Evolutionary conservation across 2,888 invertebrate genomes (phyloP).

Genomic region (Limenitis camilla): DNA sequence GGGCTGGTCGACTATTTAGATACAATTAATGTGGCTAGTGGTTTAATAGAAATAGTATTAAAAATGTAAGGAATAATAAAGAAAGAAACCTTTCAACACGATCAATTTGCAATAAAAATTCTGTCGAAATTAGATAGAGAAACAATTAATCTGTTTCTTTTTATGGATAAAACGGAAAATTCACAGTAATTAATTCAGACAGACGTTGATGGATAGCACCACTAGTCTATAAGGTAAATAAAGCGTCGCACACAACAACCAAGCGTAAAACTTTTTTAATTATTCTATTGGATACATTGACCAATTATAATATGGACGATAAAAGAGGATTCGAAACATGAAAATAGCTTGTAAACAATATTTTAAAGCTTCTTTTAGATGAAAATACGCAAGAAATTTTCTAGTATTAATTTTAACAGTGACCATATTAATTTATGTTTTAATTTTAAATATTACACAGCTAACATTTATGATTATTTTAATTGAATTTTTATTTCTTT

Average conservation of each 20-base stretch:
- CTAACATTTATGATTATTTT: too few relatives aligned
- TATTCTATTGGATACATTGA: constrained; percentile 7
- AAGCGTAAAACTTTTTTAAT: constrained; percentile 19
- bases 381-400: too few relatives aligned
- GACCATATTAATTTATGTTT: too few relatives aligned
- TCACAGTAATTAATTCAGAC: constrained; percentile 43
- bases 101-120: constrained; percentile 8
- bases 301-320: neutral
- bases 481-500: too few relatives aligned
- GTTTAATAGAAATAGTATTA: too few relatives aligned
- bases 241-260: constrained; percentile 18
- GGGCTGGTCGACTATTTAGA: too few relatives aligned
- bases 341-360: too few relatives aligned
- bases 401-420: too few relatives aligned
- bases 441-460: too few relatives aligned
- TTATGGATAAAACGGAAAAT: constrained; percentile 29
- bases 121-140: constrained; percentile 6
- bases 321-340: neutral
- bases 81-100: neutral
- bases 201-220: constrained; percentile 52
- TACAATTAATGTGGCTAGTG: too few relatives aligned
- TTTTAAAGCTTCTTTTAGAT: neutral
- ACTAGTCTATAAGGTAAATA: constrained; percentile 30
- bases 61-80: too few relatives aligned
- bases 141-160: constrained; percentile 16